Base-by-base conservation (phyloP, 1,140 invertebrate species). In the Triops cancriformis region DNA sequence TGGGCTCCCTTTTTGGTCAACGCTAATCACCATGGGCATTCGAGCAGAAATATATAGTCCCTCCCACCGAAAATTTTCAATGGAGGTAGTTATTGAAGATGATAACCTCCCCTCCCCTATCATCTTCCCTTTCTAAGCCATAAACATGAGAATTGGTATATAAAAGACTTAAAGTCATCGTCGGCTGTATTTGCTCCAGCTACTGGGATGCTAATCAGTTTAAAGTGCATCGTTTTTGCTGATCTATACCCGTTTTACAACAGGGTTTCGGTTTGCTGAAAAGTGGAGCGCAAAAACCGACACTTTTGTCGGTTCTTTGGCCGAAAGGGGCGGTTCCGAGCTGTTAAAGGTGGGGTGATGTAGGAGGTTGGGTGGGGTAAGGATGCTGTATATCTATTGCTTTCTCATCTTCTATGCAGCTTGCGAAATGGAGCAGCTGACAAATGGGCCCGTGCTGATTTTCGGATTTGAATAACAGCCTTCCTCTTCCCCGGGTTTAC, bases 401-500 rank as follows among this genome's bases (percentile, higher is more conserved):
- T 64, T 64, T 64, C 51, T 64, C 51, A 64, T 64, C 51, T 64
- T 64, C 51, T 64, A 64, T 64, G 51, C 51, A 64, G 51, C 51
- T 64, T 64, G 51, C 51, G 51, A 64, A 64, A 64, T 64, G 51
- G 51, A 64, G 51, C 51, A 64, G 51, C 51, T 64, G 51, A 64
- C 51, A 64, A 64, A 64, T 64, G 51, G 51, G n/a, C 51, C 51
- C 51, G 51, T 64, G 51, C 51, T 64, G 51, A 64, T 64, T 64
- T 64, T 64, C 51, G 51, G 51, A 64, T 64, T 64, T 64, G 51
- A 64, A 64, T 64, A 64, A 64, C 51, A 64, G 51, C n/a, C 51
- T 23, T 64, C 51, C 14, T n/a, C 18, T 64, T 64, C 51, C 14
- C 18, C 23, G 51, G 18, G 18, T 64, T 23, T 64, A 64, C 51